Percentiles rank a stretch among this genome's conserved stretches.
These are phyloP conservation scores for Cheilosia soror DNA, from an alignment of 2,888 invertebrate species.

Conservation along the genomic window DNA sequence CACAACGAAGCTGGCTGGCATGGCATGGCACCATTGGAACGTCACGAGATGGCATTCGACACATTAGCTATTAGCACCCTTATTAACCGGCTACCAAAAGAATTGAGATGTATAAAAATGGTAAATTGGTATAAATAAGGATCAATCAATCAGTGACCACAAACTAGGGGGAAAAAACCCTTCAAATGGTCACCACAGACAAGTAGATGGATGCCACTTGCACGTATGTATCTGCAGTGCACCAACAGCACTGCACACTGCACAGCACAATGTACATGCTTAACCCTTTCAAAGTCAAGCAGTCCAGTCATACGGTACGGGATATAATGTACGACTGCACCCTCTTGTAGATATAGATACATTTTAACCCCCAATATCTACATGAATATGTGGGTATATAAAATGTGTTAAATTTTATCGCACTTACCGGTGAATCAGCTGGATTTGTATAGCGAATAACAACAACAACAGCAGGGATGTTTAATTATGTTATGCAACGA, in stretches of 20 bases:
- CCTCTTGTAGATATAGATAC: background rate
- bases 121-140: background rate
- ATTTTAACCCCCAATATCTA: background rate
- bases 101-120: too few relatives aligned
- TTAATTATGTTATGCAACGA: constrained; percentile 68
- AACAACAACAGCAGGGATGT: constrained; percentile 63
- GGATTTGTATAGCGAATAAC: constrained; percentile 66
- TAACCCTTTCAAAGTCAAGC: constrained; percentile 23
- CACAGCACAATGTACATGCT: background rate
- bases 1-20: constrained; percentile 8
- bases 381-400: background rate
- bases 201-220: too few relatives aligned
- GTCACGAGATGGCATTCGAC: constrained; percentile 44
- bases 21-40: constrained; percentile 28
- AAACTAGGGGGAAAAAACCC: background rate
- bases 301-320: constrained; percentile 44
- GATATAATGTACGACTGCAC: background rate
- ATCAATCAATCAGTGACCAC: constrained; percentile 3
- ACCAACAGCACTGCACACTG: background rate
- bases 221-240: constrained; percentile 28
- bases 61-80: constrained; percentile 1
- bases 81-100: background rate
- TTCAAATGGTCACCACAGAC: too few relatives aligned
- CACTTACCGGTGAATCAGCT: constrained; percentile 75
- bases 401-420: constrained; percentile 26